A percentile compares a stretch with the other conserved stretches of the same genome.
phyloP scores from a whole-genome alignment of 2,797 vertebrate genomes.

The Anas capensis region DNA sequence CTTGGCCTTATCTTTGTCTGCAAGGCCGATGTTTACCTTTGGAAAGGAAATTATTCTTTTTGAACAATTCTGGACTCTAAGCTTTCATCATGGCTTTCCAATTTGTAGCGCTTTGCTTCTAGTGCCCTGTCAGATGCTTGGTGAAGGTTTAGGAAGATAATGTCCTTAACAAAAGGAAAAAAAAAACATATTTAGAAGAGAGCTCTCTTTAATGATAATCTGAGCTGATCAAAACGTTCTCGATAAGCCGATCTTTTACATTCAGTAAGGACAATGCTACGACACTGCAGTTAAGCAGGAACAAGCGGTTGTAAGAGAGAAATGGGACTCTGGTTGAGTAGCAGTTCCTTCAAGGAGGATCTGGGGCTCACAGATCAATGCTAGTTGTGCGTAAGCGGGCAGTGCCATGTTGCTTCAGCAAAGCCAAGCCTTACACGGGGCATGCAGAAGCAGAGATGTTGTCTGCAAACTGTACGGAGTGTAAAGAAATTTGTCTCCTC shows the following conservation, averaged over 20 bases:
- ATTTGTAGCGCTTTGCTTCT: slow-evolving; percentile 25
- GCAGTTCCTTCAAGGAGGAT: not conserved
- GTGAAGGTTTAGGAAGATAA: slow-evolving; percentile 14
- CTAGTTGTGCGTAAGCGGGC: fast-evolving
- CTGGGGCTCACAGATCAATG: fast-evolving
- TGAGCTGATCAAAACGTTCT: not conserved
- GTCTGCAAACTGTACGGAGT: not conserved
- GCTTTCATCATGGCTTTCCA: slow-evolving; percentile 52
- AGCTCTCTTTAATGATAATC: not conserved
- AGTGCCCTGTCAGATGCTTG: slow-evolving; percentile 9
- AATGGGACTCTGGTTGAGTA: not conserved
- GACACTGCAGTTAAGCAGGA: not conserved
- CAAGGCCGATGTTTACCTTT: slow-evolving; percentile 59
- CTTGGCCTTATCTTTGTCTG: slow-evolving; percentile 68
- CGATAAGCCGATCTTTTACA: not conserved
- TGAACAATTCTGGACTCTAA: slow-evolving; percentile 52
- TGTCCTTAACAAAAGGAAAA: not conserved
- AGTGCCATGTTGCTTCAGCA: not conserved
- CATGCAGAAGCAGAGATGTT: not conserved
- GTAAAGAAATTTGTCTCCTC: not conserved
- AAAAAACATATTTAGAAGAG: not conserved
- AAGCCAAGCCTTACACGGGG: not conserved
- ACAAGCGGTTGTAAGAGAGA: not conserved
- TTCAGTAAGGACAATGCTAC: not conserved
- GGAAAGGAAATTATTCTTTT: slow-evolving; percentile 69